Evolutionary conservation across 2,888 invertebrate genomes (phyloP).

Genomic region (Tolmerus cingulatus): DNA sequence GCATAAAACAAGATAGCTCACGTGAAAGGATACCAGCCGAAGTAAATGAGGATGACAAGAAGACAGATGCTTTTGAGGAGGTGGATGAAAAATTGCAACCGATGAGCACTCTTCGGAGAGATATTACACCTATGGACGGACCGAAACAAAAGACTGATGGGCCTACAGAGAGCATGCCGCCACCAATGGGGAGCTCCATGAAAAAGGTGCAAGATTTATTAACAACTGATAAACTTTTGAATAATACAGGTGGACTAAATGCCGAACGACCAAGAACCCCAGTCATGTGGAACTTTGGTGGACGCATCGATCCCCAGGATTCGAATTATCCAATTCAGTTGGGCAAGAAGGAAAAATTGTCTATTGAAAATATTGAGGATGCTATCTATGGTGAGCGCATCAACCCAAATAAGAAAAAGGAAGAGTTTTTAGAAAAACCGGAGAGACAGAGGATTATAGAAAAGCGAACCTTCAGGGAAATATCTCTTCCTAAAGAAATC

Average conservation of each 20-base stretch:
- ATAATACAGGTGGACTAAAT: background rate
- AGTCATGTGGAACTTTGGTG: conserved; percentile 33
- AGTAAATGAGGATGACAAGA: conserved; percentile 42
- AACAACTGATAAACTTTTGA: background rate
- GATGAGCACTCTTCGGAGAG: conserved; percentile 13
- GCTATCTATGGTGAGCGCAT: conserved; percentile 61
- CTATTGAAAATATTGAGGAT: conserved; percentile 63
- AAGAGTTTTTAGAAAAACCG: background rate
- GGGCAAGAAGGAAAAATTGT: conserved; percentile 54
- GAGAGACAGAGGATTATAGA: conserved; percentile 24
- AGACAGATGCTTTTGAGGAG: conserved; percentile 36
- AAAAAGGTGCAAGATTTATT: conserved; percentile 28
- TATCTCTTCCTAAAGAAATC: background rate
- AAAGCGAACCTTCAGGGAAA: background rate
- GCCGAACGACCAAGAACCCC: background rate
- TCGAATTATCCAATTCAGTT: conserved; percentile 46
- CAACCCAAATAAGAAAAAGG: conserved; percentile 46
- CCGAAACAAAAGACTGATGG: conserved; percentile 19
- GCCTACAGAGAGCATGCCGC: background rate
- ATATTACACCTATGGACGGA: conserved; percentile 15
- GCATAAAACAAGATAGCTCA: conserved; percentile 44
- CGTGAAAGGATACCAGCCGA: conserved; percentile 41
- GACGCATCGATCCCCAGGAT: conserved; percentile 13
- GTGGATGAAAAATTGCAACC: conserved; percentile 42
- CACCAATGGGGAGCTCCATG: background rate